Evolutionary conservation across 2,888 invertebrate genomes (phyloP).

Genomic region (Mimas tiliae): DNA sequence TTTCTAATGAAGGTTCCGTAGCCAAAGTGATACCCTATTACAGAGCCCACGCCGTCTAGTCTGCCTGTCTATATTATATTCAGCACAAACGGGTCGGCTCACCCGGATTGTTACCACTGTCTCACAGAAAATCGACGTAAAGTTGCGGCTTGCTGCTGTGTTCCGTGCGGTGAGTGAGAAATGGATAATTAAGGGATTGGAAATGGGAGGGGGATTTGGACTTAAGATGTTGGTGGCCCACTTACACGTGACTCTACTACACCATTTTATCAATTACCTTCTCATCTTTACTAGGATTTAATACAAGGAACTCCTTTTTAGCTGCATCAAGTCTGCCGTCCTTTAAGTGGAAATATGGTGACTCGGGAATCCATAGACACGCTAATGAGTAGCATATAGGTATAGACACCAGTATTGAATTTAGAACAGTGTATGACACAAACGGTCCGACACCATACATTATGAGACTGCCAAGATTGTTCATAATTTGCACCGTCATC

Average conservation of each 20-base stretch:
- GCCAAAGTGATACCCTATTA: no score
- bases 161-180: no score
- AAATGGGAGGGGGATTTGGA: no score
- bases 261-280: slow-evolving; percentile 52
- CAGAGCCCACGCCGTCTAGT: no score
- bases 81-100: no score
- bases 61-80: no score
- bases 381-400: slow-evolving; percentile 75
- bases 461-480: slow-evolving; percentile 71
- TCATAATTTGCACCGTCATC: slow-evolving; percentile 79
- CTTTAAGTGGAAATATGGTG: slow-evolving; percentile 86
- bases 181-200: no score
- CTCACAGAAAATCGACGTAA: no score
- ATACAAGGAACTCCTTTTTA: slow-evolving; percentile 64
- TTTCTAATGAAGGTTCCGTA: no score
- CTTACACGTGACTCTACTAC: background rate
- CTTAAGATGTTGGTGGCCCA: no score
- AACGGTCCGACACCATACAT: slow-evolving; percentile 79
- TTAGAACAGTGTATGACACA: slow-evolving; percentile 70
- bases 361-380: slow-evolving; percentile 86
- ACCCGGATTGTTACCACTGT: no score
- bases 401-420: slow-evolving; percentile 74
- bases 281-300: slow-evolving; percentile 74
- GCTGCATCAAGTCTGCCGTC: slow-evolving; percentile 77
- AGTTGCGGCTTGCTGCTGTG: no score